A percentile compares a stretch with the other conserved stretches of the same genome.
phyloP scores from a whole-genome alignment of 1,140 invertebrate species.

The Halesus radiatus region DNA sequence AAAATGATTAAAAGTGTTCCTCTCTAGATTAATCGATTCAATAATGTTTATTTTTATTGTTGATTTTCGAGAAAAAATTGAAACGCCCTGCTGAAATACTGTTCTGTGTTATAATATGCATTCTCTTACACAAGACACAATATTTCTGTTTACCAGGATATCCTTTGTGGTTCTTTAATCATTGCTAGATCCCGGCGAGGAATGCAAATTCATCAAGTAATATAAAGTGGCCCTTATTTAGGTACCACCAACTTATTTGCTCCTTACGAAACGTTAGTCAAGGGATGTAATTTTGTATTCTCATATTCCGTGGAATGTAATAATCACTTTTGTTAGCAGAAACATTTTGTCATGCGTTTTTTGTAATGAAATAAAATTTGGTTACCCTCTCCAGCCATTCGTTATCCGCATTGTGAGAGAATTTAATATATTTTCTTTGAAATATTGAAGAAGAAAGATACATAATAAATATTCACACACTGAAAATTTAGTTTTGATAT shows the following conservation, averaged over 20 bases:
- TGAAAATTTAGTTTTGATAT: too few species aligned
- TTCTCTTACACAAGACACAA: too few species aligned
- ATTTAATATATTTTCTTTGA: background rate
- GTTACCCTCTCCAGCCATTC: background rate
- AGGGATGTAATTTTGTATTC: background rate
- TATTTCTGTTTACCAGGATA: too few species aligned
- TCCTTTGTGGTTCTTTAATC: too few species aligned
- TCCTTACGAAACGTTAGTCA: background rate
- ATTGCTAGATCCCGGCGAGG: constrained; percentile 3
- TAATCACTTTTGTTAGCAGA: constrained; percentile 30
- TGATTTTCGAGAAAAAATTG: too few species aligned
- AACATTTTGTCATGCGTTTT: constrained; percentile 7
- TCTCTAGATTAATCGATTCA: too few species aligned
- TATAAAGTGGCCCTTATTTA: constrained; percentile 11
- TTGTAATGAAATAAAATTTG: constrained; percentile 4
- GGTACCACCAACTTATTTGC: constrained; percentile 10
- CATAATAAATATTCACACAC: too few species aligned
- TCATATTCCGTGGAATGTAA: constrained; percentile 25
- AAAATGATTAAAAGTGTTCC: too few species aligned
- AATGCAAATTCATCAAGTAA: constrained; percentile 51
- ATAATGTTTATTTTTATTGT: too few species aligned
- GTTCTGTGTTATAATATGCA: too few species aligned
- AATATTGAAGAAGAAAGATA: too few species aligned
- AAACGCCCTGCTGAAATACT: too few species aligned
- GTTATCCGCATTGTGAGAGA: constrained; percentile 4